Base-by-base conservation (phyloP, 2,888 invertebrate species). In the Volucella zonaria region DNA sequence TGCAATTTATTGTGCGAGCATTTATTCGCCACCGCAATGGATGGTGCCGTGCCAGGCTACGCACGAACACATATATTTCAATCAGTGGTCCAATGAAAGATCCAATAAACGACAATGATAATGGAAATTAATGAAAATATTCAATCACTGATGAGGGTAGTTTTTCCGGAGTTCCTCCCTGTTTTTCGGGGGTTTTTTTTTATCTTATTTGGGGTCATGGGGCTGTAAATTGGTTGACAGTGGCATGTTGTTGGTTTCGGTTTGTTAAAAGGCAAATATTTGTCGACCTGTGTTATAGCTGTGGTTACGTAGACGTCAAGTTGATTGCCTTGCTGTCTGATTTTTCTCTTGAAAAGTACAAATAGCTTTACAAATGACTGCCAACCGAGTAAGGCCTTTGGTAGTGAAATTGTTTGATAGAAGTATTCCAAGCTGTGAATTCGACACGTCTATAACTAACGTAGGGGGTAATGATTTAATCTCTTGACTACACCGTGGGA, bases 111-210 rank as follows among this genome's bases (percentile, higher is more conserved):
- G 82, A 82, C 74, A 78, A 62, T 68, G 62, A 78, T 82, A 82
- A 82, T 82, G 82, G 52, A 78, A 82, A 82, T 78, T 78, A 78
- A 82, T 78, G 82, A 78, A 82, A 82, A 82, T 78, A 82, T 82
- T 82, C 82, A 78, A 82, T 82, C 82, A 74, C 62, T 42, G 49
- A 54, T 45, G 14, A 15, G 73, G 14, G 59, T 14, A 23, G 23
- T 49, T 38, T 45, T 12, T 18, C 45, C 45, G 31, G 31, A 31
- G 31, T 45, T 23, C 2, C 15, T 38, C 14, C 14, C 1, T 45
- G 12, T 23, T 58, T 49, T 66, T 40, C 31, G n/a, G 52, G 40
- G 38, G 10, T 43, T 67, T n/a, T n/a, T n/a, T n/a, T n/a, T 58
- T 66, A 14, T 66, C 42, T 51, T 42, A 14, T 47, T 15, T 23